Conservation (phyloP, 2,888 invertebrate genomes). For the Melipona beecheii region DNA sequence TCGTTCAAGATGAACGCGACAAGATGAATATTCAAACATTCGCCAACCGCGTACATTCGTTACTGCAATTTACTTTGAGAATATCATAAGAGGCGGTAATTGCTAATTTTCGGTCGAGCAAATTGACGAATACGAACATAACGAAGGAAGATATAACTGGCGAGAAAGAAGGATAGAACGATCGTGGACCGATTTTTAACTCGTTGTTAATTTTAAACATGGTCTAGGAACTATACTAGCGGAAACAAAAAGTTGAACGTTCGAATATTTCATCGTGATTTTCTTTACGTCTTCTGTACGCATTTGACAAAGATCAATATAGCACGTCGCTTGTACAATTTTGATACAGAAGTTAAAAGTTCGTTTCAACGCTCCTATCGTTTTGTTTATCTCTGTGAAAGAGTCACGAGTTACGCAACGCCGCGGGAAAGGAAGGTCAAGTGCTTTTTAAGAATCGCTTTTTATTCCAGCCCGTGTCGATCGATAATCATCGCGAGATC, state of each 20-base stretch:
- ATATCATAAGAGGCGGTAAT: too few species aligned
- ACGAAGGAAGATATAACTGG: too few species aligned
- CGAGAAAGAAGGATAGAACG: too few species aligned
- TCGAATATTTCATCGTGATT: too few species aligned
- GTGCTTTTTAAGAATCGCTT: not conserved
- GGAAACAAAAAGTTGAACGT: too few species aligned
- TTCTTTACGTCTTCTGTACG: too few species aligned
- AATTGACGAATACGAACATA: too few species aligned
- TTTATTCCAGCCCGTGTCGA: not conserved
- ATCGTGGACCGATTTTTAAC: too few species aligned
- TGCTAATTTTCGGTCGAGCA: too few species aligned
- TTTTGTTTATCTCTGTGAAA: not conserved
- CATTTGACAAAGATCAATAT: not conserved
- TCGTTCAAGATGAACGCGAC: not conserved
- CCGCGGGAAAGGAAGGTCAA: not conserved
- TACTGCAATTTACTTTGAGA: not conserved
- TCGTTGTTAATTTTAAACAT: too few species aligned
- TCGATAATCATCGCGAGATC: not conserved
- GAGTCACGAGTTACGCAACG: not conserved
- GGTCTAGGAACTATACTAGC: too few species aligned
- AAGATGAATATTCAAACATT: not conserved
- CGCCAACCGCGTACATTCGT: too few species aligned
- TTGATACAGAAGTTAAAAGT: not conserved
- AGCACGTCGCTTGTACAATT: not conserved
- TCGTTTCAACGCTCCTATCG: not conserved